Conservation (phyloP, 2,888 invertebrate species). For the Nemapogon koenigi region DNA sequence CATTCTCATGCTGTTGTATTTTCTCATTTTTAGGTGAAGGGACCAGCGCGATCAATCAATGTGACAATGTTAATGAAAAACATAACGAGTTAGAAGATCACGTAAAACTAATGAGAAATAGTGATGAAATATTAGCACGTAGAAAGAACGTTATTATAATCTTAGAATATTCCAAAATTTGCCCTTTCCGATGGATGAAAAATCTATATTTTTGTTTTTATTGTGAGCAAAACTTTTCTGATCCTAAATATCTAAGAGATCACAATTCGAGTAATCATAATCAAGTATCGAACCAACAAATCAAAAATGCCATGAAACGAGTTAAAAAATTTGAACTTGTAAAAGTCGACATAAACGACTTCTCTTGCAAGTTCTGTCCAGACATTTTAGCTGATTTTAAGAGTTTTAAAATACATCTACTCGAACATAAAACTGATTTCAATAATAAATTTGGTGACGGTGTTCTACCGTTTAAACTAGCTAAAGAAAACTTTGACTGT, state of each 20-base stretch:
- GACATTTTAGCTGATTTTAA: conserved; percentile 25
- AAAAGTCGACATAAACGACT: conserved; percentile 43
- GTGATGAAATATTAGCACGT: conserved; percentile 29
- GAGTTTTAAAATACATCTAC: conserved; percentile 35
- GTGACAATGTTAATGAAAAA: conserved; percentile 18
- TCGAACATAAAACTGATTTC: conserved; percentile 30
- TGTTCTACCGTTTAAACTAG: conserved; percentile 40
- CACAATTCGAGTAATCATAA: conserved; percentile 22
- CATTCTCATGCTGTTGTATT: too few species aligned
- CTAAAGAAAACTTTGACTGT: conserved; percentile 32
- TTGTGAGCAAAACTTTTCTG: conserved; percentile 36
- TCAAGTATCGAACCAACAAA: conserved; percentile 20
- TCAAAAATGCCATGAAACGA: conserved; percentile 30
- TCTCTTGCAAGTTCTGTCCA: conserved; percentile 37
- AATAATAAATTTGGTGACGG: conserved; percentile 32
- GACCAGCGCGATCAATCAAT: conserved; percentile 11
- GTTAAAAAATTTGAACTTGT: conserved; percentile 40
- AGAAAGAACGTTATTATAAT: conserved; percentile 32
- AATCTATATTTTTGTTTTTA: conserved; percentile 45
- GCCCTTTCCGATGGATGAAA: conserved; percentile 49
- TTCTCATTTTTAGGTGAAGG: conserved; percentile 51
- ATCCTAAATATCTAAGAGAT: conserved; percentile 31
- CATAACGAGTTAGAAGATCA: conserved; percentile 12
- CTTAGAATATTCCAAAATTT: conserved; percentile 38
- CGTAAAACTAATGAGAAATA: conserved; percentile 16